Base-by-base conservation (phyloP, 2,888 invertebrate genomes). In the Hololepta plana region DNA sequence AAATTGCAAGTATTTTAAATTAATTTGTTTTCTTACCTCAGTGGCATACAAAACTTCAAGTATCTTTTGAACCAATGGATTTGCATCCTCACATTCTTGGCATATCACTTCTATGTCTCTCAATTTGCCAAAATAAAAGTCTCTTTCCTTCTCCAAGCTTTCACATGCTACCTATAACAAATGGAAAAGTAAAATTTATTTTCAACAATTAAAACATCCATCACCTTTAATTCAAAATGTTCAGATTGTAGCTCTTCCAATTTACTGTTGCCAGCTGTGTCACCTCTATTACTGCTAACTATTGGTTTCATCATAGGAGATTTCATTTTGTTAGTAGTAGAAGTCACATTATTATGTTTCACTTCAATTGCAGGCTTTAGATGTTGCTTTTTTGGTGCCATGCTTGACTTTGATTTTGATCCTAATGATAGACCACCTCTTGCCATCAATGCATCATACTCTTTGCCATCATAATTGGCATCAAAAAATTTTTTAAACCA, bases 401-500 rank as follows among this genome's bases (percentile, higher is more conserved):
- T n/a, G n/a, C n/a, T n/a, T n/a, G n/a, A n/a, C n/a, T n/a, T n/a
- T n/a, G n/a, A n/a, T n/a, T n/a, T n/a, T n/a, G 73, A 69, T 47
- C 87, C 88, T 48, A 91, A 63, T 35, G 67, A 63, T 44, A 81
- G 62, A 40, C 87, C 85, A 46, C 77, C 81, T 42, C 95, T 70
- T 48, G 80, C 79, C 38, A 68, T 72, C 47, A 84, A 58, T 31
- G 96, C 80, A 60, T 93, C 87, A 59, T 96, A 96, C 38, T 88
- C 87, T 49, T 72, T 67, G 52, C 90, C 91, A 57, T 81, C 79
- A 65, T 90, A 93, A 69, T 98, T 98, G 46, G 93, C 93, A 62
- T 96, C 95, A 64, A 93, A 96, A 66, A 96, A 95, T 60, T 93
- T 91, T 72, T 96, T 95, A 72, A 96, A 96, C 95, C 95, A 96